Evolutionary conservation across 2,797 vertebrate species (phyloP).

Genomic region (Hemitrygon akajei): DNA sequence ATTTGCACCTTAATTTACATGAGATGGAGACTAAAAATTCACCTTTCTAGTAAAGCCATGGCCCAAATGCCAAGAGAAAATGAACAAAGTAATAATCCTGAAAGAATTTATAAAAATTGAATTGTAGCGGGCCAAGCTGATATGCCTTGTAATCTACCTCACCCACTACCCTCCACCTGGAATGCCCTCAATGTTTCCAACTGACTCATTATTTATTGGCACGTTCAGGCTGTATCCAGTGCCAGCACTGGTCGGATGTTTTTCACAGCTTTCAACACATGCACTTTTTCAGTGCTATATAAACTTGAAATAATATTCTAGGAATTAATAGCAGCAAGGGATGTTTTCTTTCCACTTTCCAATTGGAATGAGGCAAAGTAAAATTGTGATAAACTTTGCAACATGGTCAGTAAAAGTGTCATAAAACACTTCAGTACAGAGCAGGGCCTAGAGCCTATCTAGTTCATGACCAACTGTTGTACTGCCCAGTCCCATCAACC

Average conservation of each 20-base stretch:
- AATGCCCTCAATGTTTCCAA: neutral
- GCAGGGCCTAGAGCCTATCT: too few relatives aligned
- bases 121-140: neutral
- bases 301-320: neutral
- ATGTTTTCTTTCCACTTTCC: neutral
- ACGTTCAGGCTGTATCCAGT: too few relatives aligned
- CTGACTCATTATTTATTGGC: neutral
- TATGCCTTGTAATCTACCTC: neutral
- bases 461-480: too few relatives aligned
- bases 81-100: neutral
- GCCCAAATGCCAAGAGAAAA: neutral
- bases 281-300: too few relatives aligned
- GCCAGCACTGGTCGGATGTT: too few relatives aligned
- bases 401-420: too few relatives aligned
- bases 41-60: too few relatives aligned
- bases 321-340: neutral
- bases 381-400: neutral
- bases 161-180: neutral
- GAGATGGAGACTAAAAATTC: too few relatives aligned
- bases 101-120: neutral
- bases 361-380: neutral
- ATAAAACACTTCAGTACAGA: too few relatives aligned
- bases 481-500: too few relatives aligned
- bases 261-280: too few relatives aligned
- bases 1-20: too few relatives aligned